phyloP scores from a whole-genome alignment of 2,113 vertebrate species.

The Oreochromis spilurus region DNA sequence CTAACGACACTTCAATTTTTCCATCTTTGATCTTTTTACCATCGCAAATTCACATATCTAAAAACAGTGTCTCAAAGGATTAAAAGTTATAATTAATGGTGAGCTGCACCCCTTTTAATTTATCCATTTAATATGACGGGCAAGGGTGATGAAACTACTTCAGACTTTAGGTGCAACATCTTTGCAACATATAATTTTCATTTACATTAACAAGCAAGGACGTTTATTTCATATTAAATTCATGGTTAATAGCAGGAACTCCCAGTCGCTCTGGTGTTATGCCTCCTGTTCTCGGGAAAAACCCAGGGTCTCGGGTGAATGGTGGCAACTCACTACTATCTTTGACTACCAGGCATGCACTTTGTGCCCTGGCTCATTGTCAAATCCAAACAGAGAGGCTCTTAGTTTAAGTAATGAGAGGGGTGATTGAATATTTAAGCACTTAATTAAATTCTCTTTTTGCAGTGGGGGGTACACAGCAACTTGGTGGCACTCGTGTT shows the following conservation, averaged over 20 bases:
- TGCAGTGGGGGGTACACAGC: not conserved
- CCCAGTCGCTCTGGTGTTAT: not conserved
- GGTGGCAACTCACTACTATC: constrained; percentile 38
- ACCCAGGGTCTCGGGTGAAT: constrained; percentile 2
- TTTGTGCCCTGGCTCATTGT: constrained; percentile 37
- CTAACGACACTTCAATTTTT: not conserved
- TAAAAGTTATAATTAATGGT: not conserved
- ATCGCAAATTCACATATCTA: not conserved
- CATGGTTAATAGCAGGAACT: constrained; percentile 10
- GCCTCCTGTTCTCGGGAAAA: constrained; percentile 16
- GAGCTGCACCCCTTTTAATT: not conserved
- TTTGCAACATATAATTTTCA: not conserved
- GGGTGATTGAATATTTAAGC: constrained; percentile 56
- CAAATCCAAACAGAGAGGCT: constrained; percentile 42
- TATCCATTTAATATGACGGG: not conserved
- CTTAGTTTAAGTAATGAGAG: constrained; percentile 55
- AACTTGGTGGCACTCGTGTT: constrained; percentile 30
- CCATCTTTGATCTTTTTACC: not conserved
- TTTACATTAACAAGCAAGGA: constrained; percentile 2
- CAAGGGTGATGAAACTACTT: constrained; percentile 28
- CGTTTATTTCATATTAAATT: constrained; percentile 14
- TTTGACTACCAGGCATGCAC: constrained; percentile 42
- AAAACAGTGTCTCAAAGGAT: not conserved
- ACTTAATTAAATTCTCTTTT: constrained; percentile 46
- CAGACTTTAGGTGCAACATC: constrained; percentile 7